Evolutionary conservation across 2,888 invertebrate species (phyloP).

Genomic region (Bimastos eiseni): DNA sequence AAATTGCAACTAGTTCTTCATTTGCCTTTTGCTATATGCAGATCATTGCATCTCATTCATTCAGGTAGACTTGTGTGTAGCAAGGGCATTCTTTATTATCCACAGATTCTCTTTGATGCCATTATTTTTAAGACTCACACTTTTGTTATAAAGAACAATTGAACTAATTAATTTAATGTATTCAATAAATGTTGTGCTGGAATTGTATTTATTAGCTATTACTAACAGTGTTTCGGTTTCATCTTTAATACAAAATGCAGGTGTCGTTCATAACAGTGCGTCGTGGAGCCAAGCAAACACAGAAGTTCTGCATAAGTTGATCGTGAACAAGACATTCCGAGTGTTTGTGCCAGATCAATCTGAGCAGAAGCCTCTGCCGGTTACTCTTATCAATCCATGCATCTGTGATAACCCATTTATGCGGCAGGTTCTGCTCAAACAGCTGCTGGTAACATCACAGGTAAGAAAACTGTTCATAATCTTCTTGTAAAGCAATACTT

Average conservation of each 20-base stretch:
- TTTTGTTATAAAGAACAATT: too few relatives aligned
- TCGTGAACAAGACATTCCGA: constrained; percentile 6
- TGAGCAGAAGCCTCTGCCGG: not conserved
- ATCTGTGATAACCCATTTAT: not conserved
- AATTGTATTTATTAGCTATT: not conserved
- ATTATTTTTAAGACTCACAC: too few relatives aligned
- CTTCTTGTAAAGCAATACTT: too few relatives aligned
- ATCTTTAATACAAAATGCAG: not conserved
- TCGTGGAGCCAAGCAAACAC: not conserved
- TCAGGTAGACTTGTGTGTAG: too few relatives aligned
- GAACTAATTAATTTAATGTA: too few relatives aligned
- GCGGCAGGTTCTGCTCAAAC: not conserved
- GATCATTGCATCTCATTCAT: too few relatives aligned
- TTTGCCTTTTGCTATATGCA: too few relatives aligned
- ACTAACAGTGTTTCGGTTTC: not conserved
- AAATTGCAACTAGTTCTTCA: too few relatives aligned
- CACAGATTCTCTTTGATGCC: too few relatives aligned
- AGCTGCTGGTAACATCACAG: not conserved
- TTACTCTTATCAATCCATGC: constrained; percentile 1
- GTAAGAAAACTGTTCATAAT: not conserved
- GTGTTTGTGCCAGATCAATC: not conserved
- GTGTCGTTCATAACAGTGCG: constrained; percentile 13
- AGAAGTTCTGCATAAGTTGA: not conserved
- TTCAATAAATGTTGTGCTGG: too few relatives aligned
- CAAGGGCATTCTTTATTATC: too few relatives aligned